Percentiles rank a stretch among this genome's conserved stretches.
These are phyloP conservation scores for Limnephilus rhombicus DNA, from an alignment of 2,888 invertebrate genomes.

Conservation along the genomic window DNA sequence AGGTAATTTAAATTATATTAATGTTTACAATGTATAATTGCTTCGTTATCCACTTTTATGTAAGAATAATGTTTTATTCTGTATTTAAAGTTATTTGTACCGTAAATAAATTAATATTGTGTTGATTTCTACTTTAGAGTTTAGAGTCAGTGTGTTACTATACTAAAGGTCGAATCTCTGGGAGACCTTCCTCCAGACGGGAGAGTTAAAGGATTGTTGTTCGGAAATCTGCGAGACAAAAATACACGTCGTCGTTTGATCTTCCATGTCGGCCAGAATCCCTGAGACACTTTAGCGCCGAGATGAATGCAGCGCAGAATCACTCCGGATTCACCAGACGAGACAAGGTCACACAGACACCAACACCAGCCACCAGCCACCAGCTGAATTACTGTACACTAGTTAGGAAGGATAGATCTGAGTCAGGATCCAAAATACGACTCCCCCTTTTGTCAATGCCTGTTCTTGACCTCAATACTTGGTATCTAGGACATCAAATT, in stretches of 20 bases:
- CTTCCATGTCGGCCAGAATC: not conserved
- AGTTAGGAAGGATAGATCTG: not conserved
- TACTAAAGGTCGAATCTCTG: not conserved
- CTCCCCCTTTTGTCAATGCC: slow-evolving; percentile 5
- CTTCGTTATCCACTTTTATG: no score
- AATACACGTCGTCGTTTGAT: not conserved
- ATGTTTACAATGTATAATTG: no score
- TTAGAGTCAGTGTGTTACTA: not conserved
- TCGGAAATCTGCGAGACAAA: not conserved
- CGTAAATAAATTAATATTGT: not conserved
- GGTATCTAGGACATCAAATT: slow-evolving; percentile 6
- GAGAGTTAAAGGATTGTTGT: not conserved
- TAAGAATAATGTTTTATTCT: no score
- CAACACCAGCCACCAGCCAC: not conserved
- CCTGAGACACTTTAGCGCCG: not conserved
- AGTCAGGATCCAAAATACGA: not conserved
- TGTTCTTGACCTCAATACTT: slow-evolving; percentile 5
- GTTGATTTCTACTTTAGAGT: not conserved
- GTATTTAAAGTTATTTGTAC: no score
- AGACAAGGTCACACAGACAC: not conserved
- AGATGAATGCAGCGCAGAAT: not conserved
- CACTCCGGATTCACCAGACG: not conserved
- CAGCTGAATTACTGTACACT: not conserved
- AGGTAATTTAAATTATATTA: no score
- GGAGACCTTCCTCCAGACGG: not conserved